Evolutionary conservation across 2,888 invertebrate genomes (phyloP).

Genomic region (Andrena hattorfiana): DNA sequence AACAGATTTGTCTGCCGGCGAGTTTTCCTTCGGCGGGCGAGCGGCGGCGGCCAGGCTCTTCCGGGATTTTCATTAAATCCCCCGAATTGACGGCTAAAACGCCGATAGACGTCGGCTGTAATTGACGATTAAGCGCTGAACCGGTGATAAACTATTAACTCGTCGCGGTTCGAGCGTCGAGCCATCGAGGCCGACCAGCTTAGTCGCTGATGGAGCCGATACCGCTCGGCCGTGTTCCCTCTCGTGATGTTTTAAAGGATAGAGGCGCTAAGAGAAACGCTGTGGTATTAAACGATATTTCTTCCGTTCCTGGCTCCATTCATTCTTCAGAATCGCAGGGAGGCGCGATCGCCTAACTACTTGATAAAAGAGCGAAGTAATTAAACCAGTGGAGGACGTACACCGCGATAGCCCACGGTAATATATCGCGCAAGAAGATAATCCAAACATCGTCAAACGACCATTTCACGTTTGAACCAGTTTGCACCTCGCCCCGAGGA

Average conservation of each 20-base stretch:
- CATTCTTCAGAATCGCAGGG: too few species aligned
- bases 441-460: neutral
- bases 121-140: constrained; percentile 40
- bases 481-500: constrained; percentile 3
- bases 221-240: neutral
- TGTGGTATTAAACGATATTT: too few species aligned
- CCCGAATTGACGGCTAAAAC: constrained; percentile 28
- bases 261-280: too few species aligned
- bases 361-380: too few species aligned
- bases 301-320: too few species aligned
- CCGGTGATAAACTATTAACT: constrained; percentile 45
- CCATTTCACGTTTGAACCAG: constrained; percentile 16
- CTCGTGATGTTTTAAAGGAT: too few species aligned
- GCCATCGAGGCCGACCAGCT: constrained; percentile 7
- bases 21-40: constrained; percentile 11
- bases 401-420: neutral
- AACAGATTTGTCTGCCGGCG: neutral
- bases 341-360: too few species aligned
- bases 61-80: constrained; percentile 33
- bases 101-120: constrained; percentile 33
- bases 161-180: constrained; percentile 10
- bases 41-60: neutral
- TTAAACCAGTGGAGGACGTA: too few species aligned
- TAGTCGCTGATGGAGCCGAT: constrained; percentile 15
- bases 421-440: neutral